Conservation (phyloP, 2,888 invertebrate genomes). For the Netelia melanura region DNA sequence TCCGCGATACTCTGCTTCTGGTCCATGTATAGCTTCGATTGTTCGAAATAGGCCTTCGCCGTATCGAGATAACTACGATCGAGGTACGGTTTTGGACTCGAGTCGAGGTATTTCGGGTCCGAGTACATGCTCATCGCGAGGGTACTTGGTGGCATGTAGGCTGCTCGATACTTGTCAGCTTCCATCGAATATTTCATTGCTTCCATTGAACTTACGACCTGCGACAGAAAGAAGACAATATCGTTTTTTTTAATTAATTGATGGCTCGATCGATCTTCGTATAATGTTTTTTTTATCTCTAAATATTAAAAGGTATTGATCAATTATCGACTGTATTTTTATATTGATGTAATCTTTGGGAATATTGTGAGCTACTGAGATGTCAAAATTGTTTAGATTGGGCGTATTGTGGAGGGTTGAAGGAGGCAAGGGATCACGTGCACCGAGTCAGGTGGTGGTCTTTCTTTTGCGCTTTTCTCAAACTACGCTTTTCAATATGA, state of each 20-base stretch:
- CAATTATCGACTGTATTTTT: no score
- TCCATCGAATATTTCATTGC: constrained; percentile 92
- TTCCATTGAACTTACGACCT: constrained; percentile 92
- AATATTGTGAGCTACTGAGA: no score
- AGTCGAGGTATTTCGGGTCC: constrained; percentile 89
- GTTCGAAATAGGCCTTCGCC: constrained; percentile 90
- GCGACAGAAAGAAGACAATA: constrained; percentile 82
- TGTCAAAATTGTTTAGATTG: no score
- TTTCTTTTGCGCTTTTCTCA: no score
- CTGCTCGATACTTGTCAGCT: constrained; percentile 91
- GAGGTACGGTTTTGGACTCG: constrained; percentile 86
- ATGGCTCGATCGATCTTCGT: neutral
- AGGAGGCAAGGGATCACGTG: no score
- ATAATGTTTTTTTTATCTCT: neutral
- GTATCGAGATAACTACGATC: constrained; percentile 90
- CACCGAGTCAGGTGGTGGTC: no score
- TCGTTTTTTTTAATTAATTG: neutral
- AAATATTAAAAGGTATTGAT: no score
- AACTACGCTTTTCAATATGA: no score
- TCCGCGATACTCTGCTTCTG: constrained; percentile 87
- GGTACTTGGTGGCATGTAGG: constrained; percentile 89
- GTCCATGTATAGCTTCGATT: constrained; percentile 91
- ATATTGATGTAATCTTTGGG: no score
- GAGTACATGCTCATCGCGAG: constrained; percentile 90
- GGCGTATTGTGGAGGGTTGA: no score